Evolutionary conservation across 2,113 vertebrate genomes (phyloP).

Genomic region (Gymnocephalus cernua): DNA sequence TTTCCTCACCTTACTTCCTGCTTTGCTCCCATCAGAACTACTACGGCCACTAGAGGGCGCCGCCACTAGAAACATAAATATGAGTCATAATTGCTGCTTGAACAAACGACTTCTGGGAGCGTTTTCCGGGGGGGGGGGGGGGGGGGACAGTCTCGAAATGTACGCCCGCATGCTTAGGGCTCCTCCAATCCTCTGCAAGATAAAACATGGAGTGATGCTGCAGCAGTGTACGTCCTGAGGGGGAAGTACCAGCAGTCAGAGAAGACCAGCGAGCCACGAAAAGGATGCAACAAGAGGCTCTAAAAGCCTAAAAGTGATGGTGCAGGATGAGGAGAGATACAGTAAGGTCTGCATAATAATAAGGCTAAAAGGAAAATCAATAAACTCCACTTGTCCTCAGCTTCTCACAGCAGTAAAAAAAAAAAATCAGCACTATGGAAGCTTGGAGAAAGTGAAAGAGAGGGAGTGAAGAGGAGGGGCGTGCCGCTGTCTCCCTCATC

Average conservation of each 20-base stretch:
- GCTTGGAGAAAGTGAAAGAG: constrained; percentile 34
- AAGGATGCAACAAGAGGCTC: constrained; percentile 32
- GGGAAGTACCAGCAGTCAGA: constrained; percentile 35
- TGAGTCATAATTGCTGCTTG: no score
- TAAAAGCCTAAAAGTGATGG: constrained; percentile 40
- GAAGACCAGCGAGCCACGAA: constrained; percentile 12
- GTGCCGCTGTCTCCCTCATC: constrained; percentile 19
- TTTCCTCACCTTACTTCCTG: no score
- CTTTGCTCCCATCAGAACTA: no score
- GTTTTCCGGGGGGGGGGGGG: no score
- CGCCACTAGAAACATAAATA: no score
- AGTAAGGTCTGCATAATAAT: constrained; percentile 33
- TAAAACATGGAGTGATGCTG: constrained; percentile 28
- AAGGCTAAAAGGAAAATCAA: constrained; percentile 65
- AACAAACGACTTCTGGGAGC: no score
- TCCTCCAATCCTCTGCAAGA: constrained; percentile 31
- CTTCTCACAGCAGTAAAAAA: constrained; percentile 49
- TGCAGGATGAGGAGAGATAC: constrained; percentile 18
- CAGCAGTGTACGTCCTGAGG: constrained; percentile 53
- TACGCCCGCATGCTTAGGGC: neutral
- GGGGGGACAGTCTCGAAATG: no score
- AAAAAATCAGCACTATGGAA: constrained; percentile 36
- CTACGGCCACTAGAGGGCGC: no score
- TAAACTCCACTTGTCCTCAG: constrained; percentile 60
- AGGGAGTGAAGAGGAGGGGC: constrained; percentile 16